Conservation (phyloP, 2,113 vertebrate species). For the Strigops habroptila region DNA sequence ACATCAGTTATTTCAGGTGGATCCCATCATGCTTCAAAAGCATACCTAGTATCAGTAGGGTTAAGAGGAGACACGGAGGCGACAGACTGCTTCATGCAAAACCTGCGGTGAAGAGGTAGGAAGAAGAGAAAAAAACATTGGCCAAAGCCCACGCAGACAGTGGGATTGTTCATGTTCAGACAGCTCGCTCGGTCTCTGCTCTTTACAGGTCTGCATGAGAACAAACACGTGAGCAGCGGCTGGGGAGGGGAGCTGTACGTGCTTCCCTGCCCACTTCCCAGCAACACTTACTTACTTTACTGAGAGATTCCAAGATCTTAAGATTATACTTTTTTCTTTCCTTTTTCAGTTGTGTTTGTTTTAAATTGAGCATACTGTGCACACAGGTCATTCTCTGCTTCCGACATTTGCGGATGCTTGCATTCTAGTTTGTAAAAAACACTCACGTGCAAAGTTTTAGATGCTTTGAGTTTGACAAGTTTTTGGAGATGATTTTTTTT, state of each 20-base stretch:
- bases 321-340: neutral
- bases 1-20: neutral
- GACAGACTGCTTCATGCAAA: constrained; percentile 22
- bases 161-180: constrained; percentile 11
- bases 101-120: neutral
- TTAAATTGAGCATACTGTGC: rapidly evolving
- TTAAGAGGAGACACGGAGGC: neutral
- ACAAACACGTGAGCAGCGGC: neutral
- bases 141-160: constrained; percentile 17
- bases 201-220: neutral
- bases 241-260: neutral
- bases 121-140: neutral
- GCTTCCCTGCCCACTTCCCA: neutral
- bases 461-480: neutral
- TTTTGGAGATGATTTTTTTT: neutral
- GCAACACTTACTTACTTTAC: neutral
- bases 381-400: neutral
- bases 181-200: neutral
- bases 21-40: neutral
- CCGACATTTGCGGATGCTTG: neutral
- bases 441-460: neutral
- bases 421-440: neutral
- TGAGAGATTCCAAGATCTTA: neutral
- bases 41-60: neutral
- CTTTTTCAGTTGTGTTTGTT: neutral